Conservation (phyloP, 2,113 vertebrate species). For the Microcebus murinus region DNA sequence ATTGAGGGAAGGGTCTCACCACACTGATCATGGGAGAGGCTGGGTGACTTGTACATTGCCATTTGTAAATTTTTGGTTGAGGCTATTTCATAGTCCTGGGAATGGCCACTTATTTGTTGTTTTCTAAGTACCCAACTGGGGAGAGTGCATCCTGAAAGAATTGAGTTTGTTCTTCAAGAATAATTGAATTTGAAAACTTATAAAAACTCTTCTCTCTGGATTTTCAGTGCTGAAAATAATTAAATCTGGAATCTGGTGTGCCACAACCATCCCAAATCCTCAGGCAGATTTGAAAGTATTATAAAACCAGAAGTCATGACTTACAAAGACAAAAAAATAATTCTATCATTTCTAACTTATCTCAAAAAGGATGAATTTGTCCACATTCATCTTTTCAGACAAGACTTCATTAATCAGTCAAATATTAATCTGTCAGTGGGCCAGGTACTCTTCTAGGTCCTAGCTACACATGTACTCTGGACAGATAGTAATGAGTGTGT, state of each 20-base stretch:
- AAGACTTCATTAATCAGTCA: background rate
- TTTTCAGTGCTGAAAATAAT: background rate
- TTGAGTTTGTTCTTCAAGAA: background rate
- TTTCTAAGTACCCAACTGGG: background rate
- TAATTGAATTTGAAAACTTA: background rate
- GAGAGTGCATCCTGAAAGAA: background rate
- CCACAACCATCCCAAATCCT: background rate
- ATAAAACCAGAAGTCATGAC: background rate
- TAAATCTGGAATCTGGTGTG: background rate
- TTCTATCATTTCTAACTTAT: background rate
- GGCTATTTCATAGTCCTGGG: background rate
- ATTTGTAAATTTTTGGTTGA: background rate
- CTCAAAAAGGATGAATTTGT: background rate
- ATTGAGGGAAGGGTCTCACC: background rate
- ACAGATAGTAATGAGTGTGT: background rate
- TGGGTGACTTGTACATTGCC: background rate
- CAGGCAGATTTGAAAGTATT: background rate
- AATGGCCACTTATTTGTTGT: background rate
- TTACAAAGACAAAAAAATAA: background rate
- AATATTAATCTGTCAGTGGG: background rate
- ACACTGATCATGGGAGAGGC: fast-evolving
- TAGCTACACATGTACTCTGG: background rate
- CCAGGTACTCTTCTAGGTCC: background rate
- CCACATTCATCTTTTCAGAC: background rate
- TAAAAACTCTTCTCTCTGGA: background rate